Conservation (phyloP, 2,113 vertebrate genomes). For the Pelusios castaneus region DNA sequence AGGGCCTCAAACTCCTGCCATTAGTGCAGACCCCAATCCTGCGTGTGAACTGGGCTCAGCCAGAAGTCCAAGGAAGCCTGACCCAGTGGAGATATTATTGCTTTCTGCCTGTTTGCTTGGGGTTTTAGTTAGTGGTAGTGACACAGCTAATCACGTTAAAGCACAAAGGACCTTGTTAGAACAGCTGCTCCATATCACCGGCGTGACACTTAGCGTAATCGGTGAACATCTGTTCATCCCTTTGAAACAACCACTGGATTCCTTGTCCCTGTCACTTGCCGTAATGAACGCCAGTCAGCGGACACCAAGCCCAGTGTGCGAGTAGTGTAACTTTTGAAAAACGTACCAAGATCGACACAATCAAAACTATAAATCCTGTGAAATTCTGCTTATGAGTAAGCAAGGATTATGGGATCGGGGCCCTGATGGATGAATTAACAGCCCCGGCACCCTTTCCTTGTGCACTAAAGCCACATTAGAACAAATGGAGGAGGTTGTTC, state of each 20-base stretch:
- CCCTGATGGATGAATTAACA: neutral
- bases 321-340: neutral
- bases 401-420: conserved; percentile 1
- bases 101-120: neutral
- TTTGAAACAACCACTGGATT: conserved; percentile 27
- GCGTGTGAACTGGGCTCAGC: neutral
- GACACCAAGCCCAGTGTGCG: neutral
- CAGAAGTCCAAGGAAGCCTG: neutral
- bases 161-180: conserved; percentile 47
- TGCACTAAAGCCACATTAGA: neutral
- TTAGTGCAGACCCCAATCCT: neutral
- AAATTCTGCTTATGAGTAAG: neutral
- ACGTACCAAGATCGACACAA: neutral
- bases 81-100: neutral
- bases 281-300: neutral
- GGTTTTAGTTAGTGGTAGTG: neutral
- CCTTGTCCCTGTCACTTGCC: neutral
- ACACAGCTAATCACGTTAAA: conserved; percentile 29
- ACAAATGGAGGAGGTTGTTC: neutral
- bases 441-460: neutral
- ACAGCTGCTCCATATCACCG: conserved; percentile 23
- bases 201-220: conserved; percentile 44
- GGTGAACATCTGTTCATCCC: conserved; percentile 51
- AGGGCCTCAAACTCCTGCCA: neutral
- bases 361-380: neutral